Percentiles rank a stretch among this genome's conserved stretches.
These are phyloP conservation scores for Pseudochaenichthys georgianus DNA, from an alignment of 2,797 vertebrate species.

Conservation along the genomic window DNA sequence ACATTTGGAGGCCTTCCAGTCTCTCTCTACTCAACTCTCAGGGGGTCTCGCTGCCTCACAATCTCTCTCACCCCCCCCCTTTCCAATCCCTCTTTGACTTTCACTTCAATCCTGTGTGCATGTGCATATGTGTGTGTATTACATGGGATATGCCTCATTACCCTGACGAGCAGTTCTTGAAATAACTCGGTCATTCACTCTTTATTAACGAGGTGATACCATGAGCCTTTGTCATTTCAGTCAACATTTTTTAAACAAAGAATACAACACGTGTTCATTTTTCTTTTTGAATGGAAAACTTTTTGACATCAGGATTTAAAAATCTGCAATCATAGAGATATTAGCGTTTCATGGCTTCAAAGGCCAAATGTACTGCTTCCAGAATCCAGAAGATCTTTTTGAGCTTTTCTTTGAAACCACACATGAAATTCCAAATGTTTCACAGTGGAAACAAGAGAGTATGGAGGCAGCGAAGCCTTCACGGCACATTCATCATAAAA, in stretches of 20 bases:
- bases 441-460: slow-evolving; percentile 32
- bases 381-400: slow-evolving; percentile 19
- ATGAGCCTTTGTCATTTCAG: slow-evolving; percentile 42
- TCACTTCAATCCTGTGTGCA: slow-evolving; percentile 39
- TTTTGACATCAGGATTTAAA: slow-evolving; percentile 3
- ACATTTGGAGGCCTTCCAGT: slow-evolving; percentile 70
- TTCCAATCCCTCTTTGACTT: slow-evolving; percentile 14
- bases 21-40: slow-evolving; percentile 26
- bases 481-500: slow-evolving; percentile 44
- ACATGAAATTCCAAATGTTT: slow-evolving; percentile 48
- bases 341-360: slow-evolving; percentile 36
- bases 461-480: slow-evolving; percentile 42
- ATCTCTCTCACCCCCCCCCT: slow-evolving; percentile 12
- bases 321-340: neutral
- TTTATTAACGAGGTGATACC: slow-evolving; percentile 51
- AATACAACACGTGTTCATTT: neutral
- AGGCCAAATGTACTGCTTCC: slow-evolving; percentile 25
- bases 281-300: neutral
- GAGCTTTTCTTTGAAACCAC: slow-evolving; percentile 28
- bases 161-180: slow-evolving; percentile 58
- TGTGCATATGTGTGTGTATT: slow-evolving; percentile 7
- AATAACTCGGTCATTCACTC: slow-evolving; percentile 59
- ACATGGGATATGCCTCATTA: slow-evolving; percentile 65
- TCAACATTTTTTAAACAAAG: slow-evolving; percentile 28
- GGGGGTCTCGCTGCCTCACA: slow-evolving; percentile 32